These are phyloP conservation scores for Danio choprae DNA, from an alignment of 2,797 vertebrate genomes.

Conservation along the genomic window DNA sequence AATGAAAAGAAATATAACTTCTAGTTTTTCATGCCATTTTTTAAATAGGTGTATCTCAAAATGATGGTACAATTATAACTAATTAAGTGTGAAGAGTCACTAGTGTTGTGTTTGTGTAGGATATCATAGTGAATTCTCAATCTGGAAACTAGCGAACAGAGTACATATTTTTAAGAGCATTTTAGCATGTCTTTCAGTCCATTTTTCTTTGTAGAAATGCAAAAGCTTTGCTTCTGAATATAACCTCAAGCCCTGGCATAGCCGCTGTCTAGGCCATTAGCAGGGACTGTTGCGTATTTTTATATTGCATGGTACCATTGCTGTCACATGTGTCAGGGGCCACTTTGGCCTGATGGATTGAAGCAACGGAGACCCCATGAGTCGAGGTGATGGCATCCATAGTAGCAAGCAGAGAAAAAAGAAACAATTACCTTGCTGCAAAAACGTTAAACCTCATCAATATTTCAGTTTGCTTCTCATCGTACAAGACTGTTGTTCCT, in stretches of 20 bases:
- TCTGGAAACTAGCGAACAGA: neutral
- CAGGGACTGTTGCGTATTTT: constrained; percentile 40
- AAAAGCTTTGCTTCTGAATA: constrained; percentile 31
- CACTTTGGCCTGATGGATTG: constrained; percentile 46
- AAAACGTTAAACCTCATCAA: constrained; percentile 72
- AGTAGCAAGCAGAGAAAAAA: constrained; percentile 48
- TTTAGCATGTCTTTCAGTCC: constrained; percentile 2
- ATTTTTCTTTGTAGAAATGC: constrained; percentile 9
- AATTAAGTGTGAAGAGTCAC: neutral
- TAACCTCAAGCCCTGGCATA: constrained; percentile 28
- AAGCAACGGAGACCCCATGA: constrained; percentile 39
- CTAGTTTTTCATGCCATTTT: neutral
- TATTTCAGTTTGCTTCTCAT: constrained; percentile 69
- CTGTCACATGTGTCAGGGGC: constrained; percentile 47
- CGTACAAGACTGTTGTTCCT: constrained; percentile 63
- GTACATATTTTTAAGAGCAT: neutral
- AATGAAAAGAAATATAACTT: neutral
- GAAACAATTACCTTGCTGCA: constrained; percentile 67
- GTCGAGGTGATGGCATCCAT: constrained; percentile 62
- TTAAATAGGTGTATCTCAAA: neutral
- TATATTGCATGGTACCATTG: constrained; percentile 31
- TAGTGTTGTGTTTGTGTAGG: neutral
- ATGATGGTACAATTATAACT: neutral
- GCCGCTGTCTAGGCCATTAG: constrained; percentile 51
- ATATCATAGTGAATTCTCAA: neutral